Evolutionary conservation across 2,113 vertebrate genomes (phyloP), one percentile per base, ranked within the genome.

Genomic region (Anguilla rostrata): DNA sequence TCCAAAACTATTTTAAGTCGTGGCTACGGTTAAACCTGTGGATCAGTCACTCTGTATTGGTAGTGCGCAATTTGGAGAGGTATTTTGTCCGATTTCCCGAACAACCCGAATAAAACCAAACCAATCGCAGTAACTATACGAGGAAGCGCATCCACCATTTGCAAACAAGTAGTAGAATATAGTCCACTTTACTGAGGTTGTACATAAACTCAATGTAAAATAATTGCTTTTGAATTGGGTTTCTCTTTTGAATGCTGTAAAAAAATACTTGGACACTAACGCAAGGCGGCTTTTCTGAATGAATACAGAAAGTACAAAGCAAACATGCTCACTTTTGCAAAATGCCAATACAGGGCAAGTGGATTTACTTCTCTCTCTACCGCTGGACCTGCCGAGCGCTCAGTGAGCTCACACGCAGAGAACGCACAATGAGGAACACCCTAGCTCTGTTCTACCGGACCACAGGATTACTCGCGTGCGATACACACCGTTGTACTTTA

Each of bases 401-500:
- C 26, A 9, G 29, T 15, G 22, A 43, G 49, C 53, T 39, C 53
- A 20, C 57, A 22, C 22, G 39, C 49, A 53, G 29, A 29, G 53
- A 40, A 12, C 29, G 29, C 39, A 83, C 82, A 83, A 83, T 60
- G 9, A 66, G 60, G 18, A 66, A 66, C 5, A 22, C 18, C 5
- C 60, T 20, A 57, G 53, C 14, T 26, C 53, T 83, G 5, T 63
- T 60, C 57, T 83, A 12, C 20, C 20, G 39, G 29, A 34, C n/a
- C 82, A 63, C 39, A 40, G 53, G 53, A 60, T 83, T 83, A 83
- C 49, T 57, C 53, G 11, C 49, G 82, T 83, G 29, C 43, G 56
- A 15, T 46, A 82, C 46, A 29, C 12, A 60, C 34, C 29, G n/a
- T 60, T n/a, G 49, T 60, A 53, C 29, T 83, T 57, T 83, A 56